phyloP scores from a whole-genome alignment of 2,113 vertebrate species.

The Neolamprologus cancellatus region DNA sequence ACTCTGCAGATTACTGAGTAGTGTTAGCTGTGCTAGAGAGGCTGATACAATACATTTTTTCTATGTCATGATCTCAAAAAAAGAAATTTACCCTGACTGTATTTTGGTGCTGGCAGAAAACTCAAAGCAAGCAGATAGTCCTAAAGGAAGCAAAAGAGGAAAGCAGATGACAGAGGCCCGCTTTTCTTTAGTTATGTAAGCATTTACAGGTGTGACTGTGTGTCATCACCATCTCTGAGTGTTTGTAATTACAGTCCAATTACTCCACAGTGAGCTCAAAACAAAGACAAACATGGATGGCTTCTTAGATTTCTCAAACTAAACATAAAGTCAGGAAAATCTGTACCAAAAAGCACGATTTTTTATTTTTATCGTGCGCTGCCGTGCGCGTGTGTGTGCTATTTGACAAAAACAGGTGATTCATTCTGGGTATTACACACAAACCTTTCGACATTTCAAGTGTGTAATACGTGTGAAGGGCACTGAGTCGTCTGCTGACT shows the following conservation, averaged over 20 bases:
- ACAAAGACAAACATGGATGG: not conserved
- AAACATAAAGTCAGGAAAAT: not conserved
- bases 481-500: constrained; percentile 12
- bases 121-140: not conserved
- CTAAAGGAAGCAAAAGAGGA: not conserved
- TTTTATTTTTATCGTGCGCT: not conserved
- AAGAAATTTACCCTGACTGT: not conserved
- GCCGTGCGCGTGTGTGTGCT: rapidly evolving
- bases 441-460: constrained; percentile 20
- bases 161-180: not conserved
- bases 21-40: not conserved
- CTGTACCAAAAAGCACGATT: not conserved
- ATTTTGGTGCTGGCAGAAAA: not conserved
- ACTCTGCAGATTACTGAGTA: not conserved
- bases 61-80: not conserved
- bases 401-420: constrained; percentile 3
- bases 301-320: not conserved
- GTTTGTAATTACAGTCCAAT: not conserved
- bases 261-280: not conserved
- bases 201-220: not conserved
- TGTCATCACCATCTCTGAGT: not conserved
- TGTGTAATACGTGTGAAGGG: constrained; percentile 36
- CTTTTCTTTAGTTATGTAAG: not conserved
- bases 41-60: not conserved
- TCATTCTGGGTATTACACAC: constrained; percentile 7